Base-by-base conservation (phyloP, 2,888 invertebrate species). In the Dascillus cervinus region DNA sequence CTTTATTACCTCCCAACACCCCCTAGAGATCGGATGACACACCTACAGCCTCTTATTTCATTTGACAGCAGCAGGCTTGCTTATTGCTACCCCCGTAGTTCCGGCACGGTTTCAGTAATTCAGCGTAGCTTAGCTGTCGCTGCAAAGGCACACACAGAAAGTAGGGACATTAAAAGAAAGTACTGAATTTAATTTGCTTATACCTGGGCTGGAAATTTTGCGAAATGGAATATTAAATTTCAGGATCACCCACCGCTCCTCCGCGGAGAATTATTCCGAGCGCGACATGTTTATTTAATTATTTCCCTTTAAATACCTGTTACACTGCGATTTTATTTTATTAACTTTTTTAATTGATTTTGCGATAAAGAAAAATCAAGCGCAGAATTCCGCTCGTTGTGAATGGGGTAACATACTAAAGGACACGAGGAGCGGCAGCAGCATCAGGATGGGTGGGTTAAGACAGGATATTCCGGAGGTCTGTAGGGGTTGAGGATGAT, bases 401-500 rank as follows among this genome's bases (percentile, higher is more conserved):
- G 40, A 47, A 47, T 50, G 38, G 45, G 46, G 53, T 31, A 35
- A 50, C 42, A 47, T 42, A 51, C 46, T 52, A 52, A n/a, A 44
- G 52, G 52, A 46, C 52, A 50, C 47, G 49, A 50, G 46, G 44
- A 47, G 47, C 43, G 42, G 46, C 39, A 46, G 46, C 41, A 47
- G 43, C 45, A 46, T 41, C 43, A 39, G 44, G 40, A 47, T 41
- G 46, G 45, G 50, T 46, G 48, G 43, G 41, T 41, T 52, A 39
- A 47, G 49, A 55, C 44, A 49, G 58, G 54, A 55, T 58, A 58
- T 56, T 54, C 56, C 54, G 52, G 54, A 57, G 56, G 57, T 57
- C 56, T 54, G 53, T 50, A 52, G 60, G 49, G 60, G 58, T 58
- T 56, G 55, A 58, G 63, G 61, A 62, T 61, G 63, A 63, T 63